Evolutionary conservation across 1,140 invertebrate species (phyloP), one percentile per base, ranked within the genome.

Genomic region (Drosophila tsacasi): DNA sequence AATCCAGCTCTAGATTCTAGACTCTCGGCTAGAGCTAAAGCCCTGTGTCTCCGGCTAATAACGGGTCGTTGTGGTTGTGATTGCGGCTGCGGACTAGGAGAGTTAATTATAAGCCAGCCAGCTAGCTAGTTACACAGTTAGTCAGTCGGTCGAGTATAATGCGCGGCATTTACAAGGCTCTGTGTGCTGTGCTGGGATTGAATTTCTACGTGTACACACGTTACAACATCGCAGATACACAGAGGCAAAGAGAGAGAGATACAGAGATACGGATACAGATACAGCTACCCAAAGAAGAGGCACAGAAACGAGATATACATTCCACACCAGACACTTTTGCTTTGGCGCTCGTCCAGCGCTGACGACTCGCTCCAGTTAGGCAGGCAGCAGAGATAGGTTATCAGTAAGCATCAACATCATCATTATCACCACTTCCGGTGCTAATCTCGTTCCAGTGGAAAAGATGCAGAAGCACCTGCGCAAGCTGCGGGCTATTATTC

Each of bases 381-480:
- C 52, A 15, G 47, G 10, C 50, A 23, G 46, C n/a, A 50, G 35
- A 76, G 74, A 90, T 84, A 89, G 77, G 37, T 23, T 79, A 46
- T 69, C 57, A 66, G 63, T 66, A 30, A 42, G 47, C 63, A 65
- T 66, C 74, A 19, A 30, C 25, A 44, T 15, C 27, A 61, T 68
- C 73, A 46, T 21, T 21, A 39, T 10, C 19, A 55, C n/a, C 23
- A 55, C 13, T 21, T 55, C 61, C 32, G 10, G 2, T 10, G 44
- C 35, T 85, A 73, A 80, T 58, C 61, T 21, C 15, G 21, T 49
- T 74, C 47, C 72, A 92, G 89, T 85, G 40, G 91, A 92, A 49
- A 92, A 91, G 67, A 92, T 92, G 91, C 83, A 92, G 73, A 92
- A 92, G 68, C 86, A 93, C 76, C 77, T 93, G 59, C 76, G 81